A percentile compares a stretch with the other conserved stretches of the same genome.
These are phyloP conservation scores for Napeogenes inachia DNA, from an alignment of 2,888 invertebrate genomes.

Conservation along the genomic window DNA sequence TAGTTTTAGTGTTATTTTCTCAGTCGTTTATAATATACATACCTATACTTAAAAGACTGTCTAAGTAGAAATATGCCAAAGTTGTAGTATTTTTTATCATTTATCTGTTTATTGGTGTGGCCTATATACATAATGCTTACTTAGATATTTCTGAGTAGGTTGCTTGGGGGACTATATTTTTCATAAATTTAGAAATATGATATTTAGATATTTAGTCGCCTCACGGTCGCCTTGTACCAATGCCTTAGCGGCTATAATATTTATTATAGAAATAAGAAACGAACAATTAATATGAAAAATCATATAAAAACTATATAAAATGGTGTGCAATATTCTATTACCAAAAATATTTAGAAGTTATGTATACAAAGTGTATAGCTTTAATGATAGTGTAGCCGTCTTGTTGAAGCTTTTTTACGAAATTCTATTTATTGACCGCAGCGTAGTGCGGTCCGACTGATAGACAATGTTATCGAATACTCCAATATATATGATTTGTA, in stretches of 20 bases:
- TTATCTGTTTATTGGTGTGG: neutral
- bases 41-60: constrained; percentile 23
- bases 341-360: constrained; percentile 70
- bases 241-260: constrained; percentile 55
- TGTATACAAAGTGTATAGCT: constrained; percentile 74
- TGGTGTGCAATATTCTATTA: constrained; percentile 75
- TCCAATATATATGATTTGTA: constrained; percentile 70
- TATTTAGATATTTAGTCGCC: constrained; percentile 24
- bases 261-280: constrained; percentile 34
- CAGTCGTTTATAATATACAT: constrained; percentile 3
- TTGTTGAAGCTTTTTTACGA: constrained; percentile 76
- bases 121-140: constrained; percentile 9
- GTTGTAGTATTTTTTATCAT: constrained; percentile 11
- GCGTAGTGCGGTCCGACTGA: constrained; percentile 72
- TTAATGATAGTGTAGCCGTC: constrained; percentile 74
- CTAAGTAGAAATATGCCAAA: constrained; percentile 21
- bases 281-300: constrained; percentile 42
- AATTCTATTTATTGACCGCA: constrained; percentile 74
- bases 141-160: constrained; percentile 23
- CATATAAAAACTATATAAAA: constrained; percentile 48
- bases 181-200: constrained; percentile 18
- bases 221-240: constrained; percentile 42
- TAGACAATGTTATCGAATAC: constrained; percentile 67
- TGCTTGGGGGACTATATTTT: constrained; percentile 24
- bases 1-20: constrained; percentile 9